Evolutionary conservation across 2,113 vertebrate species (phyloP).

Genomic region (Sclerurus mexicanus): DNA sequence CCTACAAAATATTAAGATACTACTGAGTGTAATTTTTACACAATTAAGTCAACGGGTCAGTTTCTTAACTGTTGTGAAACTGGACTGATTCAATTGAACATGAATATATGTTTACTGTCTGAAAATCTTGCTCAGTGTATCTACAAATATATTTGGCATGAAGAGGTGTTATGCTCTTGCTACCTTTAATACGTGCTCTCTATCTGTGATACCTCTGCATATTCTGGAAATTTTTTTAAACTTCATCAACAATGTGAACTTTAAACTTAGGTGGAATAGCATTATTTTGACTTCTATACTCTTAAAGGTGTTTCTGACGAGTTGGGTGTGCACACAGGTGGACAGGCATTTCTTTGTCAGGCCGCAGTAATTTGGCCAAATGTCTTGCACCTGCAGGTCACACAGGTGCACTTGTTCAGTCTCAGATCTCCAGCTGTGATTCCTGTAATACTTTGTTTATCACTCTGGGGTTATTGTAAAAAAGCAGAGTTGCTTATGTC

Average conservation of each 20-base stretch:
- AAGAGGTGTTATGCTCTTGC: neutral
- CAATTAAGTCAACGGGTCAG: neutral
- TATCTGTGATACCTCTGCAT: neutral
- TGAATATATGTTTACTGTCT: neutral
- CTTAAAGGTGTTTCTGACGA: neutral
- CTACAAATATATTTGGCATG: neutral
- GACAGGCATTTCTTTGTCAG: neutral
- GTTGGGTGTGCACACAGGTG: neutral
- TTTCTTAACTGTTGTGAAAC: neutral
- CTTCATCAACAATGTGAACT: neutral
- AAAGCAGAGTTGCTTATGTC: neutral
- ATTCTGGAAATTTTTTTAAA: neutral
- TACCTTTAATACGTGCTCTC: neutral
- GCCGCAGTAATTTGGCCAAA: neutral
- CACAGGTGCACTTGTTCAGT: neutral
- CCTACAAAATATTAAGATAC: neutral
- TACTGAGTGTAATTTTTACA: neutral
- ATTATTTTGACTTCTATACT: neutral
- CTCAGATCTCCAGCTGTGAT: neutral
- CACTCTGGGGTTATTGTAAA: neutral
- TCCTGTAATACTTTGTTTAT: neutral
- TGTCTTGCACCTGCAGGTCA: neutral
- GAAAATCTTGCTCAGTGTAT: neutral
- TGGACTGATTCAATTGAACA: neutral
- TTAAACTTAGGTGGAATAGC: neutral